Evolutionary conservation across 2,113 vertebrate genomes (phyloP).

Genomic region (Lamprotornis superbus): DNA sequence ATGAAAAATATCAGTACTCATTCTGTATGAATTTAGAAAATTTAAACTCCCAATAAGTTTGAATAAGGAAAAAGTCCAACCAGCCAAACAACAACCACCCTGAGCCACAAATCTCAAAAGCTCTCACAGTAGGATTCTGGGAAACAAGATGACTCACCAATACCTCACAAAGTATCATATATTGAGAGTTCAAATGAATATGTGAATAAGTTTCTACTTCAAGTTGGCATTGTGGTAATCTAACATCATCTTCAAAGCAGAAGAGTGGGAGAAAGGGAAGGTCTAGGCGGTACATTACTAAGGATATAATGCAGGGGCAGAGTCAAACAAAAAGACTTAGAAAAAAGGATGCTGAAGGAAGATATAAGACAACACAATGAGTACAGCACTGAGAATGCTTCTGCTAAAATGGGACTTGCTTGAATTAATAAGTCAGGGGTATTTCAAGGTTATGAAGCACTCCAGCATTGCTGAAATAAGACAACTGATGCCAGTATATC

Average conservation of each 20-base stretch:
- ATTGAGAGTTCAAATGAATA: neutral
- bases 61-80: neutral
- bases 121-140: neutral
- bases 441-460: neutral
- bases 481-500: neutral
- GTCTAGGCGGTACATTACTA: neutral
- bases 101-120: neutral
- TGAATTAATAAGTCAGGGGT: neutral
- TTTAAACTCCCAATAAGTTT: neutral
- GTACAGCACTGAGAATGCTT: neutral
- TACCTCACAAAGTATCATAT: neutral
- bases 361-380: neutral
- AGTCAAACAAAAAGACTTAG: neutral
- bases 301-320: neutral
- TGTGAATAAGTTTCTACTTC: neutral
- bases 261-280: neutral
- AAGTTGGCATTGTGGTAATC: neutral
- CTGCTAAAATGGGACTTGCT: slow-evolving; percentile 1
- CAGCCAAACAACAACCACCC: neutral
- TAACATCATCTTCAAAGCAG: neutral
- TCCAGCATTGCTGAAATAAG: neutral
- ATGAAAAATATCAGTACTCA: neutral
- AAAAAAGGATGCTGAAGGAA: neutral
- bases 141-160: neutral
- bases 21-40: neutral